These are phyloP conservation scores for Sciurus vulgaris DNA, from an alignment of 2,797 vertebrate genomes.

Conservation along the genomic window DNA sequence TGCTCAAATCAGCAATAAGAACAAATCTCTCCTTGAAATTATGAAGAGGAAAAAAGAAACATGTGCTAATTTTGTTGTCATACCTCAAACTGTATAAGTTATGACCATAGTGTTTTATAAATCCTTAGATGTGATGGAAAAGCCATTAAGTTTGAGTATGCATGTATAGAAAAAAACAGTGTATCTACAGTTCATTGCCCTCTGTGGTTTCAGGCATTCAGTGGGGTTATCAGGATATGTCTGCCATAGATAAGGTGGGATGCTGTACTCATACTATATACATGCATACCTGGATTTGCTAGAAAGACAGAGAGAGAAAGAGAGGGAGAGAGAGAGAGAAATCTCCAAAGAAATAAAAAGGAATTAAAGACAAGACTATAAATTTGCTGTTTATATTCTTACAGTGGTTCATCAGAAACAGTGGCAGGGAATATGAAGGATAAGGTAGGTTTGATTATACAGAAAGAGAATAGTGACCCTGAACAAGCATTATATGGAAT, in stretches of 20 bases:
- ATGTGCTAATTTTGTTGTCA: not conserved
- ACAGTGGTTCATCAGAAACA: not conserved
- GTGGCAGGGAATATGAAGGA: not conserved
- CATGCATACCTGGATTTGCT: too few relatives aligned
- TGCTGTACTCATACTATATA: not conserved
- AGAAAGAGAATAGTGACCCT: not conserved
- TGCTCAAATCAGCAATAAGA: not conserved
- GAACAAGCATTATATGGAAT: not conserved
- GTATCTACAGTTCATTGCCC: too few relatives aligned
- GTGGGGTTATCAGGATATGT: rapidly evolving
- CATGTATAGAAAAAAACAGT: not conserved
- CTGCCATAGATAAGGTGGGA: too few relatives aligned
- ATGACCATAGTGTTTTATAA: too few relatives aligned
- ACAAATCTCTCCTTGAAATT: not conserved
- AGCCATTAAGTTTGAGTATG: not conserved
- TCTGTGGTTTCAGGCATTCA: not conserved
- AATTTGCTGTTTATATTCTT: too few relatives aligned
- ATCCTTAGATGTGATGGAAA: not conserved
- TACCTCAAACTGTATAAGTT: not conserved
- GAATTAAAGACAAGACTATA: not conserved
- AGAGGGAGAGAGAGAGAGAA: not conserved
- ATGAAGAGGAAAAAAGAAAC: not conserved
- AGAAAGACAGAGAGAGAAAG: not conserved
- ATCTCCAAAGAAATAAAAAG: not conserved
- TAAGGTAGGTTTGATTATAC: not conserved